Evolutionary conservation across 2,113 vertebrate genomes (phyloP).

Genomic region (Sardina pilchardus): DNA sequence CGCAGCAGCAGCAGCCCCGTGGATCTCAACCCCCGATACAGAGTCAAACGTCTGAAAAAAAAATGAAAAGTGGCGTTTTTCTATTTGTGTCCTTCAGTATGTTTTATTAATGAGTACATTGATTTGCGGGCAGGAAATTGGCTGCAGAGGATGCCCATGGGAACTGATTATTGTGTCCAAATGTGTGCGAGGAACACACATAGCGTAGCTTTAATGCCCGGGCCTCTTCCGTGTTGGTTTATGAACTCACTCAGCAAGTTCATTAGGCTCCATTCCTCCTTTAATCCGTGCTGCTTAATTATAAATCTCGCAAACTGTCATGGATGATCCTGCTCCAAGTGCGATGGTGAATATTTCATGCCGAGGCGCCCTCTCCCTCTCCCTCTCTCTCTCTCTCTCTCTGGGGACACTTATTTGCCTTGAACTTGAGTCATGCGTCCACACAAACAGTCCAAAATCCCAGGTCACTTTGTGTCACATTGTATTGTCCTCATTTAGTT

Average conservation of each 20-base stretch:
- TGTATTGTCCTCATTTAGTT: constrained; percentile 5
- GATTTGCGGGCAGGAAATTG: not conserved
- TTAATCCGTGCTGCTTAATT: constrained; percentile 69
- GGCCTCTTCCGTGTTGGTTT: constrained; percentile 62
- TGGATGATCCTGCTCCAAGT: constrained; percentile 46
- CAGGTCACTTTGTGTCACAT: constrained; percentile 13
- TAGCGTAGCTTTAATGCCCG: constrained; percentile 47
- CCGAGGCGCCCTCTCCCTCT: constrained; percentile 1
- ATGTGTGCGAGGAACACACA: constrained; percentile 49
- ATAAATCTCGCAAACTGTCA: constrained; percentile 65
- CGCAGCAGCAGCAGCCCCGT: not conserved
- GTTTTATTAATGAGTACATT: constrained; percentile 8
- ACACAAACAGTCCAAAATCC: constrained; percentile 27
- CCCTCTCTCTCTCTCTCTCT: too few relatives aligned
- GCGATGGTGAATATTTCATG: constrained; percentile 61
- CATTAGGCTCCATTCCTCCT: constrained; percentile 61
- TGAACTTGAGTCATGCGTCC: constrained; percentile 40
- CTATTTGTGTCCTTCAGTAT: not conserved
- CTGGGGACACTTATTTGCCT: constrained; percentile 33
- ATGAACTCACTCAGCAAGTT: constrained; percentile 58
- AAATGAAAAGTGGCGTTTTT: not conserved
- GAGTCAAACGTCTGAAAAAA: not conserved
- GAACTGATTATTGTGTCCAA: constrained; percentile 53
- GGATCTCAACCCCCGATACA: not conserved
- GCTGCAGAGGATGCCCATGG: not conserved